A percentile compares a stretch with the other conserved stretches of the same genome.
Conservation (phyloP, 2,113 vertebrate species). For the Corynorhinus townsendii region DNA sequence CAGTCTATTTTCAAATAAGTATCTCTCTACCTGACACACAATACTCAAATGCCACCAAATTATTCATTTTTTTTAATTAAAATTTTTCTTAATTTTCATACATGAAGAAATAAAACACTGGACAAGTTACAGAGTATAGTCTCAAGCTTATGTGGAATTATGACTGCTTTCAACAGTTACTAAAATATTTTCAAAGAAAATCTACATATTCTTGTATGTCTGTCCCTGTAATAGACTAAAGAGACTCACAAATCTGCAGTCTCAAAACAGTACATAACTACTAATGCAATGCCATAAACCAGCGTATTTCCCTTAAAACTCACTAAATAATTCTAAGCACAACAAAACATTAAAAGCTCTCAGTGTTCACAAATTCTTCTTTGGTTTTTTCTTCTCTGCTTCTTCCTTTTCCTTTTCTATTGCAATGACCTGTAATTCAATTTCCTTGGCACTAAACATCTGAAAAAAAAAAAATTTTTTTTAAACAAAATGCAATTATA, state of each 20-base stretch:
- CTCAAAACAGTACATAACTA: neutral
- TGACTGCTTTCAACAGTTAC: constrained; percentile 14
- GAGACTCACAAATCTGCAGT: neutral
- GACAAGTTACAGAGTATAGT: neutral
- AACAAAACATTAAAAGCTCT: neutral
- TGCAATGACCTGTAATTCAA: constrained; percentile 83
- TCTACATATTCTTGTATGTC: neutral
- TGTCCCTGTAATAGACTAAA: neutral
- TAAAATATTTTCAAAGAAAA: constrained; percentile 7
- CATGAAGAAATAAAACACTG: constrained; percentile 11
- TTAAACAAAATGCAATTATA: neutral
- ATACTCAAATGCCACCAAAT: neutral
- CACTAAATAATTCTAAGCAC: constrained; percentile 3
- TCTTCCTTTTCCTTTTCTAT: constrained; percentile 86
- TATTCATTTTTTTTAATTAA: neutral
- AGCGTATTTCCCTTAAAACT: constrained; percentile 27
- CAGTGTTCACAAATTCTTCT: constrained; percentile 72
- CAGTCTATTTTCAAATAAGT: neutral
- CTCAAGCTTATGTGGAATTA: neutral
- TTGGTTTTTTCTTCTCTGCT: constrained; percentile 86
- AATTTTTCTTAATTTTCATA: neutral
- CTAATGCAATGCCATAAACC: neutral
- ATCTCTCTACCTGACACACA: neutral
- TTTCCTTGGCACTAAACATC: constrained; percentile 87
- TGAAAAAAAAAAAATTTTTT: constrained; percentile 55